Evolutionary conservation across 2,797 vertebrate species (phyloP), one percentile per base, ranked within the genome.

Genomic region (Crypturellus tataupa): DNA sequence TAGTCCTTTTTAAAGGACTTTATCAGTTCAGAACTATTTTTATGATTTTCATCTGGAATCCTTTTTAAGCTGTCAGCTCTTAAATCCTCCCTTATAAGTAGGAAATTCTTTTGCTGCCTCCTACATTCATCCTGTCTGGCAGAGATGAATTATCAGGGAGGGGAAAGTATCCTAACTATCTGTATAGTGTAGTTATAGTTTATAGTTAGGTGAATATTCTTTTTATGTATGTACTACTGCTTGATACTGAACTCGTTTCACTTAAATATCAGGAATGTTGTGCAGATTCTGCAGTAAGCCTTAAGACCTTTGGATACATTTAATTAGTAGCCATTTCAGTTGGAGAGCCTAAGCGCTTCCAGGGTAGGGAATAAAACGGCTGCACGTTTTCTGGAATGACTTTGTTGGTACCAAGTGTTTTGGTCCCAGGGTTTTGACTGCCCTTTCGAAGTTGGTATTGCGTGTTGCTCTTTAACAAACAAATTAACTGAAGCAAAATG

Each of bases 21-120:
- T 8, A 80, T 76, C 53, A 44, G 39, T 67, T 90, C 56, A 75
- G 72, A 94, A 60, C 29, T 82, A 37, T 33, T 85, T 85, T 72
- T 84, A 47, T 72, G 51, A 19, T 80, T 82, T 94, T 91, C 39
- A 92, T 79, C 40, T 70, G 35, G 19, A 2, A 1, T 88, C 17
- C 80, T 60, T 78, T 92, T 84, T 67, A 81, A 80, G 25, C 51
- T 94, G 47, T 92, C 51, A 70, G 39, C 62, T 67, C 27, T 69
- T 81, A 95, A 90, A 72, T 88, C 51, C 24, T 91, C 77, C 29
- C 35, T 79, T 86, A 12, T 55, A 93, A 88, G 59, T 90, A 81
- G 31, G 78, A 94, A 91, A 79, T 84, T 88, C 60, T 91, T 95
- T 56, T 84, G 60, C 71, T 76, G 56, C 46, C 80, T 88, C 78